Evolutionary conservation across 1,140 invertebrate genomes (phyloP).

Genomic region (Drosophila kurseongensis): DNA sequence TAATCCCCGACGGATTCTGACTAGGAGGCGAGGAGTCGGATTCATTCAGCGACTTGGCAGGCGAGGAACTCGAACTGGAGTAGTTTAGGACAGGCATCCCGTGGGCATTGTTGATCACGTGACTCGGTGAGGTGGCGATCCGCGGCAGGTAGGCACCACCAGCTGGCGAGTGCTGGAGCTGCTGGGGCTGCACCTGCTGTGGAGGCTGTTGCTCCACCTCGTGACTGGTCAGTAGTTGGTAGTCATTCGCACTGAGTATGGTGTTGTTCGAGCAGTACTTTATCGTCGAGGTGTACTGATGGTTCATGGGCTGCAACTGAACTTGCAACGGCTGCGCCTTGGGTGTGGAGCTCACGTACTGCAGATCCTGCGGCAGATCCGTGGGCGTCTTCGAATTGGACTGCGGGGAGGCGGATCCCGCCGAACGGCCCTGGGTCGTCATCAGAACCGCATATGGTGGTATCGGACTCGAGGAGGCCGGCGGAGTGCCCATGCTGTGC

Average conservation of each 20-base stretch:
- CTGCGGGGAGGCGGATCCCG: constrained; percentile 66
- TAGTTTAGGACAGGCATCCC: constrained; percentile 52
- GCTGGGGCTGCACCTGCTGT: constrained; percentile 47
- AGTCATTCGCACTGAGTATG: constrained; percentile 69
- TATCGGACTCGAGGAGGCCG: constrained; percentile 75
- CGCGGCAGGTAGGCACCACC: constrained; percentile 40
- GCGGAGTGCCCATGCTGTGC: constrained; percentile 74
- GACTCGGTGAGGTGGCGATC: constrained; percentile 56
- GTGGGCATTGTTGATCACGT: constrained; percentile 63
- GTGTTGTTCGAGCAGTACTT: constrained; percentile 81
- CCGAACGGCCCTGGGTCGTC: constrained; percentile 45
- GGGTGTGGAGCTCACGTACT: constrained; percentile 58
- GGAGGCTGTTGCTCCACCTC: constrained; percentile 49
- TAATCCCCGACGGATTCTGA: constrained; percentile 20
- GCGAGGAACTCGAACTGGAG: constrained; percentile 68
- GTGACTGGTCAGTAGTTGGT: constrained; percentile 57
- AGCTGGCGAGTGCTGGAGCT: constrained; percentile 48
- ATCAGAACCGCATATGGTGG: constrained; percentile 61
- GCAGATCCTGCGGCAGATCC: constrained; percentile 62
- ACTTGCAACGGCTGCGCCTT: constrained; percentile 63
- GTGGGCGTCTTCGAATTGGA: constrained; percentile 70
- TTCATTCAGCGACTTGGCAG: constrained; percentile 61
- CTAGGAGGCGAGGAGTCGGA: constrained; percentile 40
- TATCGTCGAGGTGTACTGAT: constrained; percentile 79
- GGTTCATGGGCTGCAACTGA: constrained; percentile 71